Base-by-base conservation (phyloP, 2,797 vertebrate species). In the Sebastes taczanowskii region DNA sequence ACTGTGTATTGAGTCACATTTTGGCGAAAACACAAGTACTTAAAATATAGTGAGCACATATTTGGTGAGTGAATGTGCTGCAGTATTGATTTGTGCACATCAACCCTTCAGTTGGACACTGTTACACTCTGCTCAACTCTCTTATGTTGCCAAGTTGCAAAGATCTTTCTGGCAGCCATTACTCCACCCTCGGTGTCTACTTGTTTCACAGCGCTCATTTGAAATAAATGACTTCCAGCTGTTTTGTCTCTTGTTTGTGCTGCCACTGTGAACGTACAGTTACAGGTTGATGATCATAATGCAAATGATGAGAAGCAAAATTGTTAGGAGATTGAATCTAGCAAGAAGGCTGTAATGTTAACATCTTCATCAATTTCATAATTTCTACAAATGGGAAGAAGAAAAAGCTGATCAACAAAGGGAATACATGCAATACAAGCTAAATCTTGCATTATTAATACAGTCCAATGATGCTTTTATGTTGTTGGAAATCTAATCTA, bases 151-250 rank as follows among this genome's bases (percentile, higher is more conserved):
- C 56, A 74, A 83, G 46, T 66, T 68, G 67, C 46, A 78, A 18
- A 62, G 30, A 61, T 84, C 49, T 81, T 59, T 65, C 38, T 74
- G 59, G 79, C 34, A 74, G 60, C 46, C 42, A 61, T 62, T 59
- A 35, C 32, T 90, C 30, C 71, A 60, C 11, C 25, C 30, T 78
- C 30, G 3, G 3, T 30, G 60, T 74, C 65, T 66, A 11, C 74
- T 76, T 32, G 63, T 73, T 63, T 71, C 52, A 11, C 34, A 56
- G 46, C 2, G 10, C 74, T 76, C 67, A 58, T 78, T 75, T 52
- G 16, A 78, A 78, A 83, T 78, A 67, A 84, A 84, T 72, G 8
- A 66, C 65, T 60, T 83, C 73, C 69, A 76, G 74, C 61, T 76
- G 61, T 84, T 71, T 77, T 71, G 67, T 70, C 8, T 71, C 74